Evolutionary conservation across 2,113 vertebrate genomes (phyloP).

Genomic region (Gadus macrocephalus): DNA sequence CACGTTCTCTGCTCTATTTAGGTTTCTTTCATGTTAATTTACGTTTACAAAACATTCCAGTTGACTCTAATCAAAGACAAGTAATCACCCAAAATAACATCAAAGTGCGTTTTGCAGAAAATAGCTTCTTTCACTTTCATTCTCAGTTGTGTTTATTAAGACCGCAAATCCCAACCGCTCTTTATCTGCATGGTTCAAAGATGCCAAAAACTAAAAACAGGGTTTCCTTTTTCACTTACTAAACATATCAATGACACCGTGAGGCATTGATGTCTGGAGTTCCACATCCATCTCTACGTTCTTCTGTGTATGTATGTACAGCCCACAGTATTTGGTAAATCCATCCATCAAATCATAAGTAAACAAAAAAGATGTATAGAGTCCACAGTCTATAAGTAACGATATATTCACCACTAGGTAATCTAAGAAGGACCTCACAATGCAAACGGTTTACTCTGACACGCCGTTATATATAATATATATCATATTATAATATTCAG

Average conservation of each 20-base stretch:
- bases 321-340: too few relatives aligned
- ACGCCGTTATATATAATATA: neutral
- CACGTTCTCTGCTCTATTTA: neutral
- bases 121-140: neutral
- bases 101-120: neutral
- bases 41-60: neutral
- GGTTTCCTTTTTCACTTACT: too few relatives aligned
- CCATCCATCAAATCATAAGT: too few relatives aligned
- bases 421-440: neutral
- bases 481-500: too few relatives aligned
- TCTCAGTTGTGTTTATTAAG: neutral
- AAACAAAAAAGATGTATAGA: too few relatives aligned
- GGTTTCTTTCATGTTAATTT: neutral
- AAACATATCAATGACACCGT: too few relatives aligned
- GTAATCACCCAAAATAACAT: neutral
- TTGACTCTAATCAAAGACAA: neutral
- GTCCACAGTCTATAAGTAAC: neutral
- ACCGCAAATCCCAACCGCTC: neutral
- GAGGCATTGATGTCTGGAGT: too few relatives aligned
- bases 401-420: slow-evolving; percentile 2
- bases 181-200: too few relatives aligned
- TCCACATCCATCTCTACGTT: too few relatives aligned
- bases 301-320: too few relatives aligned
- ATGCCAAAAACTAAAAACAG: too few relatives aligned
- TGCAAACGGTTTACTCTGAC: slow-evolving; percentile 7